Conservation (phyloP, 2,888 invertebrate species). For the Neuroscelio doddi region DNA sequence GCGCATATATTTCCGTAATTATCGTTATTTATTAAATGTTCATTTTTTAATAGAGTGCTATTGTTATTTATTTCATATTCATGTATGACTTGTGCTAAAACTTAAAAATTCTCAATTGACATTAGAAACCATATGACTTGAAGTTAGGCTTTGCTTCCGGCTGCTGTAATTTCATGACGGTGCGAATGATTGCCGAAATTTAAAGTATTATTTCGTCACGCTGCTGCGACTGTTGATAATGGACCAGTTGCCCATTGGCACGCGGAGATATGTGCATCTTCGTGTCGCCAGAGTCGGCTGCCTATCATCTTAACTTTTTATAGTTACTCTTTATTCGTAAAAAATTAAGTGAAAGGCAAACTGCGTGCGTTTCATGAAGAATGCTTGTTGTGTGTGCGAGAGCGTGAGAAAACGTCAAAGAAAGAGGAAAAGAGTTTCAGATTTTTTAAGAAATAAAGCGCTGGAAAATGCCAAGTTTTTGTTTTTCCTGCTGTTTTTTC, state of each 20-base stretch:
- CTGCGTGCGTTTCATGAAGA: conserved; percentile 34
- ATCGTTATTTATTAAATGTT: no score
- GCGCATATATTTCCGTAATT: no score
- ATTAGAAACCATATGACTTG: background rate
- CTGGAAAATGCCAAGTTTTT: conserved; percentile 54
- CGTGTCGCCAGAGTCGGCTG: conserved; percentile 34
- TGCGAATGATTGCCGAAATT: conserved; percentile 40
- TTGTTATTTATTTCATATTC: background rate
- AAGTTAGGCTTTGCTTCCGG: conserved; percentile 14
- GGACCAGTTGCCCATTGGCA: conserved; percentile 1
- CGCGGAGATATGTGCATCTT: no score
- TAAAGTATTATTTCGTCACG: conserved; percentile 50
- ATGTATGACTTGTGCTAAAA: conserved; percentile 3
- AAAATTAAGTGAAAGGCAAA: conserved; percentile 63
- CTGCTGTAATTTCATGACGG: conserved; percentile 26
- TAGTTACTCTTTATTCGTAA: conserved; percentile 59
- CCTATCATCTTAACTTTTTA: conserved; percentile 64
- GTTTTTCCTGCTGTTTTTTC: conserved; percentile 29
- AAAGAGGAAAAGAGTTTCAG: background rate
- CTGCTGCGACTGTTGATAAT: conserved; percentile 13
- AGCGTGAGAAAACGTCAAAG: background rate
- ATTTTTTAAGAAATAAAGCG: background rate
- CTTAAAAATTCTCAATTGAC: conserved; percentile 4
- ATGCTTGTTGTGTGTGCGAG: conserved; percentile 19
- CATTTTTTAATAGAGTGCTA: conserved; percentile 5